Conservation (phyloP, 1,140 invertebrate species). For the Homarus americanus region DNA sequence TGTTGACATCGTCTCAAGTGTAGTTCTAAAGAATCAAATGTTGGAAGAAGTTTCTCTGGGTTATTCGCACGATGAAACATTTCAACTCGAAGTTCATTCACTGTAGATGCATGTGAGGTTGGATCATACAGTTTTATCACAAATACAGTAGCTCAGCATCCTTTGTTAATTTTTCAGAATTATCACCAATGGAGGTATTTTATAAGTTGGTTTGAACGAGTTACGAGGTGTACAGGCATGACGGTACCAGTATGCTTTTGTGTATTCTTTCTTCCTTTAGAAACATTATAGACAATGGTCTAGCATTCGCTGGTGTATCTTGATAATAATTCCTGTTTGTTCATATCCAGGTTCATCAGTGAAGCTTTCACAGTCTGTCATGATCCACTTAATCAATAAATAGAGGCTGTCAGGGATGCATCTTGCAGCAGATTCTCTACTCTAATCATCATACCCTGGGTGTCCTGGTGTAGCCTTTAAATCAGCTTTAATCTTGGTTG, state of each 20-base stretch:
- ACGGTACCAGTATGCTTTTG: background rate
- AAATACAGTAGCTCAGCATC: no score
- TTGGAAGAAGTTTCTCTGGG: no score
- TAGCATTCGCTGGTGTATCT: background rate
- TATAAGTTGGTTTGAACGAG: background rate
- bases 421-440: background rate
- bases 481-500: conserved; percentile 12
- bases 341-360: background rate
- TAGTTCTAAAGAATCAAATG: no score
- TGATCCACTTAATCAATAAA: background rate
- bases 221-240: background rate
- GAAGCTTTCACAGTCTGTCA: conserved; percentile 1
- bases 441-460: background rate
- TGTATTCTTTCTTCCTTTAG: background rate
- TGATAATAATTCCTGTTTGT: background rate
- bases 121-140: no score
- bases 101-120: no score
- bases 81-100: no score
- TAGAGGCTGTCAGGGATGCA: conserved; percentile 19
- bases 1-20: no score
- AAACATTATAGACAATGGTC: background rate
- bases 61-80: no score
- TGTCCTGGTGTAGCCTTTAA: conserved; percentile 4
- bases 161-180: background rate
- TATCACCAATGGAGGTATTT: conserved; percentile 1